phyloP scores from a whole-genome alignment of 2,113 vertebrate genomes.

The Herpailurus yagouaroundi region DNA sequence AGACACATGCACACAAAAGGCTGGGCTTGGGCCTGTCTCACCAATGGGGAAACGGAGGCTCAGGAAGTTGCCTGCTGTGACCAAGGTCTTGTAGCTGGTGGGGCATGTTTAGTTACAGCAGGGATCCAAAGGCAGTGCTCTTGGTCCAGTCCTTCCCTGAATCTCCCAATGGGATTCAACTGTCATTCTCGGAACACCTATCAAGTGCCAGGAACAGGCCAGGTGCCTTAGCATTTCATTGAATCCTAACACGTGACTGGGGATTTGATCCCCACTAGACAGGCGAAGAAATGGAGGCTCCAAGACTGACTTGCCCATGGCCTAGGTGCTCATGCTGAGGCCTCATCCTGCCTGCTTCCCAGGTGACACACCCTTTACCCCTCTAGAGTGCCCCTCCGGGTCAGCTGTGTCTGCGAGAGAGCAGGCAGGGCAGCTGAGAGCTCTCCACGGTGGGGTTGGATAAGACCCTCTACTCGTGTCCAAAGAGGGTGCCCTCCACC shows the following conservation, averaged over 20 bases:
- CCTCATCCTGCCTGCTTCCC: not conserved
- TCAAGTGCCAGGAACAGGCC: not conserved
- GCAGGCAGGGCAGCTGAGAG: not conserved
- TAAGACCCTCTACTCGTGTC: not conserved
- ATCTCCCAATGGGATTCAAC: not conserved
- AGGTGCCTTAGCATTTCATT: not conserved
- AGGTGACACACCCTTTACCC: not conserved
- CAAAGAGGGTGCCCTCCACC: not conserved
- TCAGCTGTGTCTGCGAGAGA: not conserved
- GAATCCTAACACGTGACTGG: not conserved
- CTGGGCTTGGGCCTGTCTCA: not conserved
- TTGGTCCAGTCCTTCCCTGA: not conserved
- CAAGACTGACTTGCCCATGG: accelerated
- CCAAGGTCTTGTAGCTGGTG: not conserved
- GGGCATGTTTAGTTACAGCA: not conserved
- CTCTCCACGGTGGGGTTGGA: not conserved
- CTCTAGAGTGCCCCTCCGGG: not conserved
- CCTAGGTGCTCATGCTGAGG: not conserved
- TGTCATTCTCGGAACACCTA: not conserved
- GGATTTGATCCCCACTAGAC: not conserved
- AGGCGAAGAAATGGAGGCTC: not conserved
- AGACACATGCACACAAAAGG: not conserved
- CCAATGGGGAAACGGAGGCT: not conserved
- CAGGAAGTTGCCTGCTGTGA: not conserved
- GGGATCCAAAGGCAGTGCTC: not conserved